Evolutionary conservation across 1,140 invertebrate genomes (phyloP).

Genomic region (Drosophila serrata): DNA sequence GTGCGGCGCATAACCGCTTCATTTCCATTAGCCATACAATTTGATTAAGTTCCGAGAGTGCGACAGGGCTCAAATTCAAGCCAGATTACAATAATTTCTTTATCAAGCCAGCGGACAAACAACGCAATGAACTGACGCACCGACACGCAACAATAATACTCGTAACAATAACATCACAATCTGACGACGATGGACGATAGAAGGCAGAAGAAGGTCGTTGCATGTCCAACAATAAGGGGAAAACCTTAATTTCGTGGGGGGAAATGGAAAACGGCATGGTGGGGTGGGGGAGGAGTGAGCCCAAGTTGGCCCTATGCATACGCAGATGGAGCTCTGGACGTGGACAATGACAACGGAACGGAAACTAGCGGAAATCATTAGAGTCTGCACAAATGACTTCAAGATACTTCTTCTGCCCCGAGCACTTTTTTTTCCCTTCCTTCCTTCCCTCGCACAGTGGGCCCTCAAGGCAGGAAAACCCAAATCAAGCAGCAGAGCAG

Average conservation of each 20-base stretch:
- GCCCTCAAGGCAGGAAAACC: conserved; percentile 16
- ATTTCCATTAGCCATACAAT: conserved; percentile 65
- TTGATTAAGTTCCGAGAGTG: conserved; percentile 58
- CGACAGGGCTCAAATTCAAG: conserved; percentile 36
- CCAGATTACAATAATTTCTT: conserved; percentile 63
- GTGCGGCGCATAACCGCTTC: conserved; percentile 27
- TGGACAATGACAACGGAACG: conserved; percentile 66
- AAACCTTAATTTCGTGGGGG: conserved; percentile 52
- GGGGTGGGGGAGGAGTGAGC: conserved; percentile 1
- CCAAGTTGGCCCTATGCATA: conserved; percentile 37
- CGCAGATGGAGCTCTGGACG: conserved; percentile 19
- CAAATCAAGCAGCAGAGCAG: conserved; percentile 31
- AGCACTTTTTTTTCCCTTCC: conserved; percentile 47
- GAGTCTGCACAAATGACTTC: conserved; percentile 79
- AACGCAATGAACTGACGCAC: conserved; percentile 31
- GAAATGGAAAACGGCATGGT: conserved; percentile 47
- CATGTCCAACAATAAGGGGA: conserved; percentile 49
- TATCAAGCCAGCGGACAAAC: conserved; percentile 35
- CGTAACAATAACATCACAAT: conserved; percentile 28
- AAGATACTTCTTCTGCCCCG: conserved; percentile 62
- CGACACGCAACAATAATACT: conserved; percentile 43
- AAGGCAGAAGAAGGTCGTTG: conserved; percentile 43
- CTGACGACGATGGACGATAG: not conserved
- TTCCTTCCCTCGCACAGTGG: conserved; percentile 27
- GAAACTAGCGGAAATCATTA: conserved; percentile 83